Conservation (phyloP, 2,797 vertebrate species). For the Rhabdomys pumilio region DNA sequence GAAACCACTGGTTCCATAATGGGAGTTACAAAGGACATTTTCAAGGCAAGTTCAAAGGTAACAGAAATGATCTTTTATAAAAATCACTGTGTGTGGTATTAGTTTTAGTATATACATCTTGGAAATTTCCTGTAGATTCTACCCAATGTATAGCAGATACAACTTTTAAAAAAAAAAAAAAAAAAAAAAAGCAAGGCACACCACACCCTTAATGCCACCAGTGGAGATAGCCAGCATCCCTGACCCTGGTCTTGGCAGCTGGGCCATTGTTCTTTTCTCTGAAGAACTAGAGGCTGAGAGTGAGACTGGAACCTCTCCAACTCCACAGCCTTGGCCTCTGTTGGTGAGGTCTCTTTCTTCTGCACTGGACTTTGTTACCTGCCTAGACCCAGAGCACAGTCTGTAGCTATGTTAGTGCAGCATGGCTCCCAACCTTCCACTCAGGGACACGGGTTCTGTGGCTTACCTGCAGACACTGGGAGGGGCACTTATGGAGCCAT, state of each 20-base stretch:
- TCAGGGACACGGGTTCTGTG: not conserved
- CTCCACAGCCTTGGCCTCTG: not conserved
- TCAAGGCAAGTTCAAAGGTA: not conserved
- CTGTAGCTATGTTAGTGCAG: not conserved
- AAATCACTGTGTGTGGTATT: not conserved
- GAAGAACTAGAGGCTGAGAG: not conserved
- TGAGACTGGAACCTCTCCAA: constrained; percentile 1
- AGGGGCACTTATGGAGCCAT: constrained; percentile 94
- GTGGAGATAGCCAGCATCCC: not conserved
- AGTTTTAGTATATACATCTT: not conserved
- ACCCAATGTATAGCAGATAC: not conserved
- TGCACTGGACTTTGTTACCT: not conserved
- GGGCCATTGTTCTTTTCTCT: not conserved
- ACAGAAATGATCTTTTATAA: not conserved
- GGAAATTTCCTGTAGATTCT: not conserved
- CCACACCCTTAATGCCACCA: not conserved
- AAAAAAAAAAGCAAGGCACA: not conserved
- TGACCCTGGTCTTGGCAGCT: not conserved
- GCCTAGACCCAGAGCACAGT: not conserved
- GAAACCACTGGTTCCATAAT: not conserved
- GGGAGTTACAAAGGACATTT: too few species aligned
- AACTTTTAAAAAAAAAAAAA: not conserved
- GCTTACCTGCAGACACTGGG: constrained; percentile 98
- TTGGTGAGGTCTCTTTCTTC: not conserved
- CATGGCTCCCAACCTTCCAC: not conserved